Evolutionary conservation across 2,888 invertebrate species (phyloP).

Genomic region (Arge pagana): DNA sequence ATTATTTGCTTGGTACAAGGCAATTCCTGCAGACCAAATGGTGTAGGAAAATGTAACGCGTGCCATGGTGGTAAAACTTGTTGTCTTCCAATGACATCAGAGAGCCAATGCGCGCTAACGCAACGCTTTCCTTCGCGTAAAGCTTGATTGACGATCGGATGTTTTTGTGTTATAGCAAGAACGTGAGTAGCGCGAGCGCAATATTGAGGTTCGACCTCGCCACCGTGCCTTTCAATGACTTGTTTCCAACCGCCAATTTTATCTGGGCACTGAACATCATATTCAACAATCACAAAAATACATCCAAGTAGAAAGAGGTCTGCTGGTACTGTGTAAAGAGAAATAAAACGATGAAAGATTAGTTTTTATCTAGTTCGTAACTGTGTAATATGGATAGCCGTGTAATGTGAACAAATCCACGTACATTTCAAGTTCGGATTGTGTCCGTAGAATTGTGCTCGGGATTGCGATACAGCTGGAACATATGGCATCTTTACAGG

Average conservation of each 20-base stretch:
- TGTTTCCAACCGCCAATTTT: slow-evolving; percentile 71
- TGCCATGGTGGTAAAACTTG: slow-evolving; percentile 92
- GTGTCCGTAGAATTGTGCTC: slow-evolving; percentile 88
- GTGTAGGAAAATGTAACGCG: slow-evolving; percentile 87
- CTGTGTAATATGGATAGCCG: neutral
- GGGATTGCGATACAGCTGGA: slow-evolving; percentile 58
- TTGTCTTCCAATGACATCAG: slow-evolving; percentile 84
- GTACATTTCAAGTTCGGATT: slow-evolving; percentile 83
- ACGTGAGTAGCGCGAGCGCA: slow-evolving; percentile 89
- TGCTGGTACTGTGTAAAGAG: slow-evolving; percentile 69
- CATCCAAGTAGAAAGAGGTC: slow-evolving; percentile 91
- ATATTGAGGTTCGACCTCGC: slow-evolving; percentile 85
- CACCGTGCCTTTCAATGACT: slow-evolving; percentile 80
- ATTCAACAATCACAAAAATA: slow-evolving; percentile 87
- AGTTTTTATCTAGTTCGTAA: neutral
- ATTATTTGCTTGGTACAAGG: slow-evolving; percentile 80
- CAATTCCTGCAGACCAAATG: slow-evolving; percentile 69
- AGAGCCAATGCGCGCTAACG: slow-evolving; percentile 88
- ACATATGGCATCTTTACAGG: slow-evolving; percentile 54
- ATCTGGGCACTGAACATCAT: slow-evolving; percentile 70
- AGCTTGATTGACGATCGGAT: slow-evolving; percentile 87
- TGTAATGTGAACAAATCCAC: slow-evolving; percentile 29
- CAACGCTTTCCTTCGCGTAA: slow-evolving; percentile 72
- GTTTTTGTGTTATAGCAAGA: slow-evolving; percentile 86
- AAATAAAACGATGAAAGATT: no score